A percentile compares a stretch with the other conserved stretches of the same genome.
Evolutionary conservation across 2,113 vertebrate species (phyloP).

Genomic region (Saccopteryx leptura): DNA sequence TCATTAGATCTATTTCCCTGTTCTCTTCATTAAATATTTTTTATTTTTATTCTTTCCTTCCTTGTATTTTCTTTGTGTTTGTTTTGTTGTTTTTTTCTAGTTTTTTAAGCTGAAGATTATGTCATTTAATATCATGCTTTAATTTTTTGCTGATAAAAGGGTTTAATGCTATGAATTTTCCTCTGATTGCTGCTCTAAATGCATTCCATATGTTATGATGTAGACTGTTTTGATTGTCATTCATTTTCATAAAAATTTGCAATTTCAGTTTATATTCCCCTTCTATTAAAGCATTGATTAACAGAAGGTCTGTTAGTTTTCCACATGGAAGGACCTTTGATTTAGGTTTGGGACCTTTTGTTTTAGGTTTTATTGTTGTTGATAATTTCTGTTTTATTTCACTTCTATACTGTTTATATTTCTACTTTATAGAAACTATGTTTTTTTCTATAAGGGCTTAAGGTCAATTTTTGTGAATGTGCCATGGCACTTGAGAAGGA

Average conservation of each 20-base stretch:
- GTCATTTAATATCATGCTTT: background rate
- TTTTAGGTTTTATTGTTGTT: background rate
- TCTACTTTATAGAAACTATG: background rate
- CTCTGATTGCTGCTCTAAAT: background rate
- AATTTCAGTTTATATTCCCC: background rate
- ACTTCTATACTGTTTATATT: background rate
- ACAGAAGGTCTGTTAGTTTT: background rate
- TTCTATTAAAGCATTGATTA: background rate
- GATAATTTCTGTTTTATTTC: background rate
- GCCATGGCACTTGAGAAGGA: background rate
- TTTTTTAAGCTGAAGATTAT: background rate
- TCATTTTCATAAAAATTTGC: background rate
- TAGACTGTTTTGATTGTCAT: background rate
- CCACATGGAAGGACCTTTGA: background rate
- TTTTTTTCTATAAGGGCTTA: background rate
- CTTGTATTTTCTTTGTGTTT: background rate
- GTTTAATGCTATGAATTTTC: slow-evolving; percentile 2
- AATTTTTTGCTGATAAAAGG: background rate
- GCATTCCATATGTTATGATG: background rate
- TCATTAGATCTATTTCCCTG: background rate
- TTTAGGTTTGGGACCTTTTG: background rate
- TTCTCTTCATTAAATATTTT: background rate
- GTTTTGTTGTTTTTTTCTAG: background rate
- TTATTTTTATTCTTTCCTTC: background rate
- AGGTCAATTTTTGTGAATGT: background rate